Evolutionary conservation across 2,797 vertebrate species (phyloP).

Genomic region (Octomys mimax): DNA sequence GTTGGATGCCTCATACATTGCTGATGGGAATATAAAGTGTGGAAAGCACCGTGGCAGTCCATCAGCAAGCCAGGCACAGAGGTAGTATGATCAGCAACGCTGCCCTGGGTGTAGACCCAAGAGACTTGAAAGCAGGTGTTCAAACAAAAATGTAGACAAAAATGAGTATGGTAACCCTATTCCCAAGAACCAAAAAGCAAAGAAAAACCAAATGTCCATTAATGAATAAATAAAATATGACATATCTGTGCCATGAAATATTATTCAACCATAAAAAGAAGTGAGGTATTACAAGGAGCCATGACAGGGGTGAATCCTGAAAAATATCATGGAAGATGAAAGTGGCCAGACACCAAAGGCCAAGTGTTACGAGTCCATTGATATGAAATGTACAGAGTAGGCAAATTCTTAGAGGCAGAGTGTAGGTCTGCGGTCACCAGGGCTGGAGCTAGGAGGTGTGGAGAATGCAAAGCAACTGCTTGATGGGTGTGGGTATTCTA

Average conservation of each 20-base stretch:
- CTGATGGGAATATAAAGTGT: not conserved
- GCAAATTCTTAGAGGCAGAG: not conserved
- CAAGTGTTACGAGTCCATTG: not conserved
- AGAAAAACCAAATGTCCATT: not conserved
- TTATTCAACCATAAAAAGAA: not conserved
- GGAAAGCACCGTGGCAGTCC: not conserved
- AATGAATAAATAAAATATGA: not conserved
- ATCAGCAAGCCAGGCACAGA: not conserved
- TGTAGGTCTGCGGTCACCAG: not conserved
- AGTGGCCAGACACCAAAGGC: not conserved
- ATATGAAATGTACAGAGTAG: not conserved
- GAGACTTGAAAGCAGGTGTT: not conserved
- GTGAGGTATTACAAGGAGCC: fast-evolving
- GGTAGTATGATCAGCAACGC: not conserved
- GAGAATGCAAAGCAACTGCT: not conserved
- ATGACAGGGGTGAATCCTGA: not conserved
- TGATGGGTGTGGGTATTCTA: not conserved
- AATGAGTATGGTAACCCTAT: not conserved
- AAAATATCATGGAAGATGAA: not conserved
- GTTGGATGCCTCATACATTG: not conserved
- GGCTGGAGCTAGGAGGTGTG: not conserved
- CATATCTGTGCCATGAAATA: not conserved
- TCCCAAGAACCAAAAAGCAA: not conserved
- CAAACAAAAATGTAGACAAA: not conserved
- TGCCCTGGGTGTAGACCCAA: not conserved